Evolutionary conservation across 2,113 vertebrate species (phyloP).

Genomic region (Dasypus novemcinctus): DNA sequence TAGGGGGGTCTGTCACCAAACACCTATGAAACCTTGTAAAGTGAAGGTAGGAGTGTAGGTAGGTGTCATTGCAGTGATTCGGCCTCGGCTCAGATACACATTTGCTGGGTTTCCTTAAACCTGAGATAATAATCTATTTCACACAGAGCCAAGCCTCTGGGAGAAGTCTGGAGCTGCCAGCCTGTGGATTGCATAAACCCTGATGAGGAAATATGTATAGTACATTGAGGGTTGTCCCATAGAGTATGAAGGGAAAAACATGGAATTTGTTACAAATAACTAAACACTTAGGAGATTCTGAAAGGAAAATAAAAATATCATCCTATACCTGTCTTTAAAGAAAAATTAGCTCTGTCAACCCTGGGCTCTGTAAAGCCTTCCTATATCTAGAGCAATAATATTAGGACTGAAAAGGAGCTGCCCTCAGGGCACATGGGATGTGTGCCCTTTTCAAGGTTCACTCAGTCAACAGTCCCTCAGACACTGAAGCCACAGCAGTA

Average conservation of each 20-base stretch:
- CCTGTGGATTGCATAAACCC: background rate
- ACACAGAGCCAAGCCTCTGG: background rate
- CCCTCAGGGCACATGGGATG: fast-evolving
- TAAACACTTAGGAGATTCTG: background rate
- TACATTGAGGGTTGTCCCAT: background rate
- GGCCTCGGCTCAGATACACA: background rate
- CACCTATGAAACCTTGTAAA: background rate
- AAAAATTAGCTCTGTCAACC: background rate
- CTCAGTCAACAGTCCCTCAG: background rate
- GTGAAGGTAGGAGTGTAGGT: background rate
- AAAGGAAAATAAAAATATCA: background rate
- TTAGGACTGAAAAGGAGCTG: background rate
- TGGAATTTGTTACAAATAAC: background rate
- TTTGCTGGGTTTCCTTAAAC: background rate
- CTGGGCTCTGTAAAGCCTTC: background rate
- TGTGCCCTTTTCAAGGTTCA: background rate
- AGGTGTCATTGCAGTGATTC: background rate
- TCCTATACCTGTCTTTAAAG: background rate
- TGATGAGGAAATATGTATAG: background rate
- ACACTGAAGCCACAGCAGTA: background rate
- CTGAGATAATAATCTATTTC: background rate
- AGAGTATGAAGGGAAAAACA: background rate
- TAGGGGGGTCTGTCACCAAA: background rate
- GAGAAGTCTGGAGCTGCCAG: background rate
- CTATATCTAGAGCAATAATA: background rate